Percentiles rank a stretch among this genome's conserved stretches.
Conservation (phyloP, 2,797 vertebrate species). For the Champsocephalus gunnari region DNA sequence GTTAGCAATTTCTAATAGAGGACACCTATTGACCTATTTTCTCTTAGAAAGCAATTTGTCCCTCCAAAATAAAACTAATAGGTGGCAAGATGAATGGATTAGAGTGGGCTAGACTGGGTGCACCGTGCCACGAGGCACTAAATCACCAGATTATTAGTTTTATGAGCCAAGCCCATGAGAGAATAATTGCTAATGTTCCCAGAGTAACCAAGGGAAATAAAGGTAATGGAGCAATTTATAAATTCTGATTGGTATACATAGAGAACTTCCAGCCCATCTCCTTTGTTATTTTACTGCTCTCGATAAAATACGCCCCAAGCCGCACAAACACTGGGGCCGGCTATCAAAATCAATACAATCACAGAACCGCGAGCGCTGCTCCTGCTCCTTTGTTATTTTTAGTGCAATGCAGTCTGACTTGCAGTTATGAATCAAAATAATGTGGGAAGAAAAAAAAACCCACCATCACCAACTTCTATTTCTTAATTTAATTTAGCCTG, state of each 20-base stretch:
- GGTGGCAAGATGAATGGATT: constrained; percentile 88
- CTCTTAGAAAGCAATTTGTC: constrained; percentile 87
- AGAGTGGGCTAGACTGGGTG: constrained; percentile 81
- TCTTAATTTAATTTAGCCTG: constrained; percentile 72
- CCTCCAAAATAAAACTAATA: constrained; percentile 88
- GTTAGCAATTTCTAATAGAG: constrained; percentile 85
- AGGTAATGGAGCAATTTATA: constrained; percentile 92
- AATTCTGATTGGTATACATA: constrained; percentile 89
- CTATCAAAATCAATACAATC: constrained; percentile 86
- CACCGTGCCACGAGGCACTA: constrained; percentile 85
- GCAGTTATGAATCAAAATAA: constrained; percentile 84
- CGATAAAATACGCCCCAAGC: constrained; percentile 83
- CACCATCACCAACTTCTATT: constrained; percentile 68
- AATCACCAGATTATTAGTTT: constrained; percentile 91
- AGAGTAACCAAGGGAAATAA: constrained; percentile 89
- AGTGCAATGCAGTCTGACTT: constrained; percentile 73
- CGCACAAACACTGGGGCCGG: constrained; percentile 78
- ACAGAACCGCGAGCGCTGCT: constrained; percentile 72
- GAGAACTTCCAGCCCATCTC: constrained; percentile 88
- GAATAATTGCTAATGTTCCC: constrained; percentile 91
- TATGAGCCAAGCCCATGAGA: constrained; percentile 87
- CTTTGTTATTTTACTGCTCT: constrained; percentile 86
- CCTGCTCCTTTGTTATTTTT: constrained; percentile 84
- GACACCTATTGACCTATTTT: constrained; percentile 88
- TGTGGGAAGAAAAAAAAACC: constrained; percentile 59